Evolutionary conservation across 2,888 invertebrate genomes (phyloP).

Genomic region (Brachynemurus nebulosus): DNA sequence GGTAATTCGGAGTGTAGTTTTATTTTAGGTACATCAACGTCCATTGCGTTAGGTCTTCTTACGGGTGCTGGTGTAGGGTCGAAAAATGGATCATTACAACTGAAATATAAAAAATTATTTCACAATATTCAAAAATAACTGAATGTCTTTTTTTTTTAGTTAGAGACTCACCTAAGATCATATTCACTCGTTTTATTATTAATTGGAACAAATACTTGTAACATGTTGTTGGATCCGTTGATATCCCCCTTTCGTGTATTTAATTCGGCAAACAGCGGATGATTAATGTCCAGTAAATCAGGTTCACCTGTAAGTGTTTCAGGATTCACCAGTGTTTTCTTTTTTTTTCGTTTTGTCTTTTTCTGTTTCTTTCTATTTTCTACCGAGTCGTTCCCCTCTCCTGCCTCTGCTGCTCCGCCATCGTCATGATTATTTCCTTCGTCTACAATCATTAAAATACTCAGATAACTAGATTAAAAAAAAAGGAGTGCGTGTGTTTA

Average conservation of each 20-base stretch:
- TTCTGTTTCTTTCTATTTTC: no score
- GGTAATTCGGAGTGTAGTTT: constrained; percentile 18
- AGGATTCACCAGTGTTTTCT: neutral
- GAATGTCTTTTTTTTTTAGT: neutral
- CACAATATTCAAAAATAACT: no score
- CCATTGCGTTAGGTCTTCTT: constrained; percentile 1
- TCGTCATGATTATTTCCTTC: neutral
- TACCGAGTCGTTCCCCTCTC: neutral
- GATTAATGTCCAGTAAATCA: constrained; percentile 23
- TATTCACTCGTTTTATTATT: constrained; percentile 33
- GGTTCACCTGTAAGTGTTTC: neutral
- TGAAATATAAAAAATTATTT: constrained; percentile 4
- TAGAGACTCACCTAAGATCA: constrained; percentile 30
- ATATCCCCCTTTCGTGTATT: constrained; percentile 45
- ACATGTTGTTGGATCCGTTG: constrained; percentile 43
- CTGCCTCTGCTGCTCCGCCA: neutral
- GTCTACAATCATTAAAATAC: no score
- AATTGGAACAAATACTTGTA: constrained; percentile 43
- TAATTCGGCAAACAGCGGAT: constrained; percentile 46
- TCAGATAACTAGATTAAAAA: no score
- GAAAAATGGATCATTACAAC: constrained; percentile 15
- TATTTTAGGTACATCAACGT: constrained; percentile 9
- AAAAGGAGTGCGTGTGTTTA: no score
- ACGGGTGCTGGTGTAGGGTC: no score
- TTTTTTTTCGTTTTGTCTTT: neutral